Evolutionary conservation across 2,888 invertebrate genomes (phyloP).

Genomic region (Dicroscelio sp.): DNA sequence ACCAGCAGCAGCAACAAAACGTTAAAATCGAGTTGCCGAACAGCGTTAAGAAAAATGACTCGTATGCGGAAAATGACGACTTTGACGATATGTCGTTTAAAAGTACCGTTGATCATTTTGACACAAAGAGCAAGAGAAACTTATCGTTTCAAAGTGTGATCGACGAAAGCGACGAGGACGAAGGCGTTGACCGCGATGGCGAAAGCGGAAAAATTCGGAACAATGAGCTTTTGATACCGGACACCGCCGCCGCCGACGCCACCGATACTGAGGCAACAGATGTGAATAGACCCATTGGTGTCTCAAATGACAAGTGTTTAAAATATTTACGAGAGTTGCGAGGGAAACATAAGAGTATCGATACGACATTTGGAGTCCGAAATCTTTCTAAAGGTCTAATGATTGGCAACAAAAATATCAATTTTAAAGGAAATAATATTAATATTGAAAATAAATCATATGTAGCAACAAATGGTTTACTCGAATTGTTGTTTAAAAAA

Average conservation of each 20-base stretch:
- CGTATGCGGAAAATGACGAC: too few relatives aligned
- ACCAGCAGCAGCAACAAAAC: neutral
- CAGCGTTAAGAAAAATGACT: too few relatives aligned
- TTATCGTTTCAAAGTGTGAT: neutral
- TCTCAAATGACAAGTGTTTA: neutral
- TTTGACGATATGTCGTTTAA: too few relatives aligned
- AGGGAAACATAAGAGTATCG: neutral
- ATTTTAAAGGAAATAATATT: neutral
- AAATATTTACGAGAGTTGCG: neutral
- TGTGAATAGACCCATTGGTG: too few relatives aligned
- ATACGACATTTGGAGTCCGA: constrained; percentile 70
- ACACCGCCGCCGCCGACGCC: too few relatives aligned
- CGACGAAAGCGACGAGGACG: neutral
- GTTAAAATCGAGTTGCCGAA: too few relatives aligned
- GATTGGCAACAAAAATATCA: constrained; percentile 37
- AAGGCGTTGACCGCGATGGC: too few relatives aligned
- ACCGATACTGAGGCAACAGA: too few relatives aligned
- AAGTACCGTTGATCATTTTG: neutral
- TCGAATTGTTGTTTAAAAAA: constrained; percentile 38
- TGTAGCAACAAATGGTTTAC: neutral
- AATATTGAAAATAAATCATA: neutral
- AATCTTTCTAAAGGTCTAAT: constrained; percentile 57
- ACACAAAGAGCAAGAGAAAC: neutral
- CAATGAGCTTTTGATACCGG: too few relatives aligned
- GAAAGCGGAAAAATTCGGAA: too few relatives aligned